phyloP scores from a whole-genome alignment of 1,140 invertebrate genomes.

The Drosophila jambulina region DNA sequence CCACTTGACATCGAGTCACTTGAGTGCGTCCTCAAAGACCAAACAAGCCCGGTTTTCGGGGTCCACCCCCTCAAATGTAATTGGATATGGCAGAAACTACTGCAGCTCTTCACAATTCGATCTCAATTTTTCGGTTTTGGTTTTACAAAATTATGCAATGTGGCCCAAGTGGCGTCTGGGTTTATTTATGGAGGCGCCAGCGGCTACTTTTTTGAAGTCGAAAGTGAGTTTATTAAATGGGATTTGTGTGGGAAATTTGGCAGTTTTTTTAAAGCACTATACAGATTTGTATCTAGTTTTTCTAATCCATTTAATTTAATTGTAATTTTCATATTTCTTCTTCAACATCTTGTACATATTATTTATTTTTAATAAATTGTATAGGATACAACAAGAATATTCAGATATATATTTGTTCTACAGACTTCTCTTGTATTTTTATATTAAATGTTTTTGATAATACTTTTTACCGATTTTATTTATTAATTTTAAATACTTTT shows the following conservation, averaged over 20 bases:
- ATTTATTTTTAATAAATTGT: no score
- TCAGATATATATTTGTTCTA: no score
- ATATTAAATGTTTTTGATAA: no score
- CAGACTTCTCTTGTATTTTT: no score
- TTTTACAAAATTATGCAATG: conserved; percentile 16
- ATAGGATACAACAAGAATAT: no score
- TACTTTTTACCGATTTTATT: no score
- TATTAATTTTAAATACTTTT: no score
- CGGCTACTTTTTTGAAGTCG: conserved; percentile 43
- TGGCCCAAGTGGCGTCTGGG: conserved; percentile 44
- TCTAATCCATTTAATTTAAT: no score
- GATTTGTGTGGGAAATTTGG: neutral
- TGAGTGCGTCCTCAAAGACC: conserved; percentile 46
- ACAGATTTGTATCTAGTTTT: no score
- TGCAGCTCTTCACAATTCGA: conserved; percentile 16
- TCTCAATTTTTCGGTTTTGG: conserved; percentile 14
- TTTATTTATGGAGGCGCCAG: conserved; percentile 27
- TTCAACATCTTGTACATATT: no score
- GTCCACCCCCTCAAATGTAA: conserved; percentile 33
- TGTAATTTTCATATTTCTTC: no score
- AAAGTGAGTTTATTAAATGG: neutral
- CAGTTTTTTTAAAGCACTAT: neutral
- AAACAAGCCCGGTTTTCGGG: conserved; percentile 38
- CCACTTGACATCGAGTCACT: conserved; percentile 64
- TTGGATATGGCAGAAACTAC: conserved; percentile 17